Evolutionary conservation across 92 coral and sea anemone genomes (phyloP).

Genomic region (Zoanthus sociatus): DNA sequence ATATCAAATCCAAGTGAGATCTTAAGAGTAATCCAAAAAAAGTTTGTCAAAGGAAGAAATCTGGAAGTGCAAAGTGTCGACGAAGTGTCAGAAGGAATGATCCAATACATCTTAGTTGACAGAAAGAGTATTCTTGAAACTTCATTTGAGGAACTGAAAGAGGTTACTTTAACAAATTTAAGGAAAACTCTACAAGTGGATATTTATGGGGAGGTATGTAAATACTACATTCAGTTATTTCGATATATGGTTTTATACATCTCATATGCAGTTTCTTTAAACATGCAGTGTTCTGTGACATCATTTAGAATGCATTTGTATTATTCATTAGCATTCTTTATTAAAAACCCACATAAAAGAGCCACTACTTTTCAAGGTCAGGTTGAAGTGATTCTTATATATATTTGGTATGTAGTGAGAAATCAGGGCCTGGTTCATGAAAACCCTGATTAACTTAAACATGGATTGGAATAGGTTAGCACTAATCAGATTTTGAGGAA

Average conservation of each 20-base stretch:
- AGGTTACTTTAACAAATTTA: neutral
- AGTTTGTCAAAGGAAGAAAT: slow-evolving; percentile 3
- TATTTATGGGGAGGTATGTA: slow-evolving; percentile 15
- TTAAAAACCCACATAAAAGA: neutral
- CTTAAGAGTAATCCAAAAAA: slow-evolving; percentile 18
- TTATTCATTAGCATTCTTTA: too few relatives aligned
- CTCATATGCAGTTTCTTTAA: neutral
- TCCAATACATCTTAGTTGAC: slow-evolving; percentile 38
- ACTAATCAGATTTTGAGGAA: too few relatives aligned
- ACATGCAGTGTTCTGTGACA: too few relatives aligned
- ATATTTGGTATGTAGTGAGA: neutral
- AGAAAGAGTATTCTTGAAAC: slow-evolving; percentile 3
- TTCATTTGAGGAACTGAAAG: slow-evolving; percentile 25
- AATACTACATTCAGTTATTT: slow-evolving; percentile 23
- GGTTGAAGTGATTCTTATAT: neutral
- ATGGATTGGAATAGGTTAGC: too few relatives aligned
- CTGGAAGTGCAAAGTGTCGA: slow-evolving; percentile 8
- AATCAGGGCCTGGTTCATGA: too few relatives aligned
- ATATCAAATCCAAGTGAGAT: slow-evolving; percentile 21
- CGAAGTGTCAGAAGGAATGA: slow-evolving; percentile 33
- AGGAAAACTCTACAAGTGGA: slow-evolving; percentile 23
- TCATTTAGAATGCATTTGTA: too few relatives aligned
- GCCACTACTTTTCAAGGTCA: slow-evolving; percentile 1
- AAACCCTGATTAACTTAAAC: too few relatives aligned
- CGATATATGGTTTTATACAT: neutral